Conservation (phyloP, 2,888 invertebrate species). For the Geophilus truncorum region DNA sequence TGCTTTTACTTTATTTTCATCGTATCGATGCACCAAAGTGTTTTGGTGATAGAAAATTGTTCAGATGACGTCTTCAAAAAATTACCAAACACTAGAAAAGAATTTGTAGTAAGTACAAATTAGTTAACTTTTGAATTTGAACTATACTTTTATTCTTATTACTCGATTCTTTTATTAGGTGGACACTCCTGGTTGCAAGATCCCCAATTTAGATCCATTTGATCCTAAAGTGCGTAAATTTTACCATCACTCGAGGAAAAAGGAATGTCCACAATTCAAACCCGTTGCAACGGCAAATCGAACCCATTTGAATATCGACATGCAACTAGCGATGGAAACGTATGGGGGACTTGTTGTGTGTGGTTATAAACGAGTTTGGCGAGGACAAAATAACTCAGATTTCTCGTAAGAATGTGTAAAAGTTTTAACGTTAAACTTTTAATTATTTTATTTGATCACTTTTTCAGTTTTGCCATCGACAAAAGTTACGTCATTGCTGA, state of each 20-base stretch:
- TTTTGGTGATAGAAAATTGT: too few relatives aligned
- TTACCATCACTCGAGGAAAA: not conserved
- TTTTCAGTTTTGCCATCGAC: not conserved
- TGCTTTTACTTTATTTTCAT: too few relatives aligned
- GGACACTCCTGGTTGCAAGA: constrained; percentile 31
- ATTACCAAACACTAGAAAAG: too few relatives aligned
- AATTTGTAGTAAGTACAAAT: too few relatives aligned
- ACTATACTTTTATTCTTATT: not conserved
- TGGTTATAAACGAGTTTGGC: not conserved
- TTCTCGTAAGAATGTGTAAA: not conserved
- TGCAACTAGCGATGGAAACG: not conserved
- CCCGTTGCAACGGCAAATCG: not conserved
- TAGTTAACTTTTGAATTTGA: too few relatives aligned
- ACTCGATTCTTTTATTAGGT: not conserved
- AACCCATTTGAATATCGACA: not conserved
- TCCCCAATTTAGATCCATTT: constrained; percentile 30
- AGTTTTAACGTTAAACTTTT: not conserved
- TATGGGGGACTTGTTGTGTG: not conserved
- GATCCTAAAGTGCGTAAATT: constrained; percentile 4
- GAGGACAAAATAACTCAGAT: too few relatives aligned
- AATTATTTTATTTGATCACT: not conserved
- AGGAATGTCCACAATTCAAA: not conserved
- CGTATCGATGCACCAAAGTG: too few relatives aligned
- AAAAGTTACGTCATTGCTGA: not conserved
- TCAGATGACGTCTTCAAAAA: too few relatives aligned